Percentiles rank a stretch among this genome's conserved stretches.
These are phyloP conservation scores for Rhagonycha lutea DNA, from an alignment of 2,888 invertebrate genomes.

Conservation along the genomic window DNA sequence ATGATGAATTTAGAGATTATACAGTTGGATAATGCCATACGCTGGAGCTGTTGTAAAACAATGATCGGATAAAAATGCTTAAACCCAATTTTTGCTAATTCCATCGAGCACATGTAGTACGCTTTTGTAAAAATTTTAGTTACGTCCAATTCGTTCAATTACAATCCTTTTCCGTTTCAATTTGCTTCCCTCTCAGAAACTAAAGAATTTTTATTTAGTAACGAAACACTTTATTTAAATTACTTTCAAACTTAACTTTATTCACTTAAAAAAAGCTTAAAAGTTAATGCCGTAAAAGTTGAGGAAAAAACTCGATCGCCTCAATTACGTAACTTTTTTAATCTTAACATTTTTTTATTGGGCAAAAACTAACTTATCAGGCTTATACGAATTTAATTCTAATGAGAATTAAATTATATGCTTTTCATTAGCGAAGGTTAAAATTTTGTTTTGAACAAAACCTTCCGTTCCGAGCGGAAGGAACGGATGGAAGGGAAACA, in stretches of 20 bases:
- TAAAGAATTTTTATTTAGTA: not conserved
- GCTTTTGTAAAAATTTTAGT: not conserved
- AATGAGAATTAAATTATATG: not conserved
- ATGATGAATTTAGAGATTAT: slow-evolving; percentile 18
- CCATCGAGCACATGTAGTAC: not conserved
- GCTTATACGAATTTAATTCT: not conserved
- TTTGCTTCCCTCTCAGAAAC: not conserved
- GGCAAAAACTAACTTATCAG: not conserved
- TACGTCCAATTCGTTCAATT: not conserved
- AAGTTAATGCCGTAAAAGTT: not conserved
- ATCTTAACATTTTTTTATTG: not conserved
- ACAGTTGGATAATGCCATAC: slow-evolving; percentile 1
- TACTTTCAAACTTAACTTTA: not conserved
- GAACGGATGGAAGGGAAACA: not conserved
- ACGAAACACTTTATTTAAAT: not conserved
- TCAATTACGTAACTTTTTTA: not conserved
- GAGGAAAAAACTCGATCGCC: not conserved
- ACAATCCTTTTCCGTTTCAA: not conserved
- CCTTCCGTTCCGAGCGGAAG: not conserved
- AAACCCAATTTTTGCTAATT: slow-evolving; percentile 1
- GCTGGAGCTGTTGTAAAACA: slow-evolving; percentile 5
- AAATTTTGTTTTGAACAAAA: not conserved
- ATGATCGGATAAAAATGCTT: slow-evolving; percentile 3
- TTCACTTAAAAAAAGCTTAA: not conserved
- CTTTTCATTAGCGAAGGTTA: not conserved